Percentiles rank a stretch among this genome's conserved stretches.
phyloP scores from a whole-genome alignment of 2,888 invertebrate genomes.

The Myopa testacea region DNA sequence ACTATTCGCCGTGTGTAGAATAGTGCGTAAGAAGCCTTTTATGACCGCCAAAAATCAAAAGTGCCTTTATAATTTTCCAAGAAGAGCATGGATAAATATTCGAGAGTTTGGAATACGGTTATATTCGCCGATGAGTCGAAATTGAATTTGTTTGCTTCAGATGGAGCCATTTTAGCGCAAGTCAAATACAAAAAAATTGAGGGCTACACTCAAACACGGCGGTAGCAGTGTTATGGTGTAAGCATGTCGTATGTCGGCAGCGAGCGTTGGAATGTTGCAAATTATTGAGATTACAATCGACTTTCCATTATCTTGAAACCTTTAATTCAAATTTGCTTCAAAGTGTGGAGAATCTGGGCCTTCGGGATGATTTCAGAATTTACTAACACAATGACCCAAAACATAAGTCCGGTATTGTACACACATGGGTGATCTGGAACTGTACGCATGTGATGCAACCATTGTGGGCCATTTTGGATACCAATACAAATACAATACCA shows the following conservation, averaged over 20 bases:
- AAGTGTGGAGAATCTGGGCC: not conserved
- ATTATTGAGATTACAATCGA: constrained; percentile 9
- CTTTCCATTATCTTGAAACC: not conserved
- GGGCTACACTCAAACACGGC: constrained; percentile 44
- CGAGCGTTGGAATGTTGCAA: constrained; percentile 42
- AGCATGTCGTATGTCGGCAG: constrained; percentile 44
- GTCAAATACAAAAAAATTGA: constrained; percentile 37
- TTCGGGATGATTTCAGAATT: not conserved
- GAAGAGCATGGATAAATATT: constrained; percentile 3
- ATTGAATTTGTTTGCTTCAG: constrained; percentile 41
- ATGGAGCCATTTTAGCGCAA: constrained; percentile 42
- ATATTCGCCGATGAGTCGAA: constrained; percentile 42
- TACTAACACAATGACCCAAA: not conserved
- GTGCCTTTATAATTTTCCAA: constrained; percentile 29
- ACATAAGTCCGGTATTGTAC: not conserved
- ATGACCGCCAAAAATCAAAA: constrained; percentile 29
- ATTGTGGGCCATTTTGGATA: no score
- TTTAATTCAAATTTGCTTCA: not conserved
- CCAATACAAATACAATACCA: no score
- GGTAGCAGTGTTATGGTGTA: constrained; percentile 44
- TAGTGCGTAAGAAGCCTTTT: constrained; percentile 42
- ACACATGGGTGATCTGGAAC: no score
- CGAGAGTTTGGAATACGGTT: constrained; percentile 24
- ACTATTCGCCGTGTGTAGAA: constrained; percentile 40
- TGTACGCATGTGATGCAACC: no score